phyloP scores from a whole-genome alignment of 2,888 invertebrate genomes.

The Apeira syringaria region DNA sequence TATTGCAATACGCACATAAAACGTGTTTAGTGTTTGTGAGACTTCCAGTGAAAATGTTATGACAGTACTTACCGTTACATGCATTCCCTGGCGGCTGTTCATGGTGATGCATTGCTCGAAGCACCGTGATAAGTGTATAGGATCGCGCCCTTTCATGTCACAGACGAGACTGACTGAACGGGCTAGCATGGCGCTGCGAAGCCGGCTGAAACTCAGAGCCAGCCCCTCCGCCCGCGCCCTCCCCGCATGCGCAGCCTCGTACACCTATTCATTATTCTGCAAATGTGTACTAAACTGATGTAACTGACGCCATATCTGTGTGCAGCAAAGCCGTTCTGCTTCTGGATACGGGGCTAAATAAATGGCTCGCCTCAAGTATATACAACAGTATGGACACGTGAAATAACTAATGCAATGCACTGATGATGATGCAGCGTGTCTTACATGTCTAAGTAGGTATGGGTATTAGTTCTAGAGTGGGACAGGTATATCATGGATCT shows the following conservation, averaged over 20 bases:
- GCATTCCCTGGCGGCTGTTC: conserved; percentile 85
- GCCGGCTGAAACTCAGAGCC: conserved; percentile 70
- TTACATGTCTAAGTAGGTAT: too few species aligned
- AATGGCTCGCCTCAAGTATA: conserved; percentile 24
- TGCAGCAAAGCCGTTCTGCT: conserved; percentile 2
- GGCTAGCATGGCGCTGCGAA: conserved; percentile 50
- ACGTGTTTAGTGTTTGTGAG: conserved; percentile 8
- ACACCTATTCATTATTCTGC: conserved; percentile 19
- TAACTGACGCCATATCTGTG: conserved; percentile 7
- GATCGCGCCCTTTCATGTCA: conserved; percentile 84
- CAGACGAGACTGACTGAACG: conserved; percentile 75
- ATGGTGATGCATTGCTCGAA: conserved; percentile 88
- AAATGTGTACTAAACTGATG: not conserved
- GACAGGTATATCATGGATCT: too few species aligned
- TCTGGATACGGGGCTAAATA: conserved; percentile 18
- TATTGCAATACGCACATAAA: conserved; percentile 5
- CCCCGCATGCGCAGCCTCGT: conserved; percentile 60
- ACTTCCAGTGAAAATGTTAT: conserved; percentile 23
- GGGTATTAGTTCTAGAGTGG: too few species aligned
- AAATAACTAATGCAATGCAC: not conserved
- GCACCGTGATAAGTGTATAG: conserved; percentile 82
- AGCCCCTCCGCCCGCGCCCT: conserved; percentile 42
- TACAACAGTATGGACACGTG: not conserved
- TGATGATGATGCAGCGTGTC: too few species aligned
- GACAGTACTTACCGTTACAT: conserved; percentile 74